Evolutionary conservation across 2,113 vertebrate genomes (phyloP), one percentile per base, ranked within the genome.

Genomic region (Malurus cyaneus): DNA sequence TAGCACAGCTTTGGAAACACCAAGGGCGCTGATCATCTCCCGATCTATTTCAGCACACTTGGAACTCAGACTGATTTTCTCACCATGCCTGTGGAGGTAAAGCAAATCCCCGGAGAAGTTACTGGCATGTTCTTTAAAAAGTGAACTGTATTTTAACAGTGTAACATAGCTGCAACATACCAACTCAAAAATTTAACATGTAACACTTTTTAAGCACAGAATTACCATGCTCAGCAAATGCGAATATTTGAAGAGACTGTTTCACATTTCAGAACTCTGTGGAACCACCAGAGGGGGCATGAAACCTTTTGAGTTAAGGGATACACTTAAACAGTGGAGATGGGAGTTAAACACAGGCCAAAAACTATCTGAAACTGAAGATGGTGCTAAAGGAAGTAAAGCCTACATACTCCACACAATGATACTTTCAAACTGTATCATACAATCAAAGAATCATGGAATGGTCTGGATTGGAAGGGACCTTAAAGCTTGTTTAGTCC

Each of bases 31-130:
- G 97, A 99, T 99, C 99, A 99, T 99, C 97, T 99, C 99, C 34
- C 98, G 97, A 67, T 99, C 99, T 34, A 99, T 97, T 93, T 99
- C 99, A 24, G 98, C 98, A 96, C 99, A 99, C 89, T 99, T 99
- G n/a, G 99, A 99, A 56, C 99, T 99, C 91, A 99, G 91, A 84
- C 99, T 99, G 72, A 98, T 97, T 65, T 97, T 99, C 93, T 99
- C 97, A 0, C 99, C 99, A 9, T 99, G 97, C 96, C 99, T 99
- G 17, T 0, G n/a, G 18, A 82, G 14, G 80, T 11, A 90, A 91
- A 86, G 46, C 89, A 93, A 95, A 47, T 5, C 5, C 74, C 20
- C 19, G 31, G 7, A 54, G 28, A 26, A 42, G 36, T 86, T 59
- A 88, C 24, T 3, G 52, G 18, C 9, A 41, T 66, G 9, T 57